Percentiles rank a stretch among this genome's conserved stretches.
phyloP scores from a whole-genome alignment of 2,888 invertebrate species.

The Agriopis leucophaearia region DNA sequence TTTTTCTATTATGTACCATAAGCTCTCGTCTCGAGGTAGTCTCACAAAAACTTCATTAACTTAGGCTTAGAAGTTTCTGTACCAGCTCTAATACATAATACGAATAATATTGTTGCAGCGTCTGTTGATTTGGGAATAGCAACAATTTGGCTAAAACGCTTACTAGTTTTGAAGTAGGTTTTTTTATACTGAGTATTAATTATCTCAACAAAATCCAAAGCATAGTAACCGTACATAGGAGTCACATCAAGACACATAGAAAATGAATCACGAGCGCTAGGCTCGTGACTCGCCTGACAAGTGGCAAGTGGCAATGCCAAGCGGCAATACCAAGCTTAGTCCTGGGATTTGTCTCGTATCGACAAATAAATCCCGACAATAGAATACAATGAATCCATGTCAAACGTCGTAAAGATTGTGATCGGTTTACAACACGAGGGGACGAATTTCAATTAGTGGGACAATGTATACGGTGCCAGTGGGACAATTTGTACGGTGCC shows the following conservation, averaged over 20 bases:
- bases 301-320: conserved; percentile 45
- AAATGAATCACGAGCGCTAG: conserved; percentile 55
- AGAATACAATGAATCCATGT: conserved; percentile 38
- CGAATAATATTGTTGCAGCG: no score
- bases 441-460: conserved; percentile 36
- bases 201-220: conserved; percentile 1
- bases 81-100: no score
- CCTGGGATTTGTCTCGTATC: conserved; percentile 44
- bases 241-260: conserved; percentile 34
- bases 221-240: conserved; percentile 17
- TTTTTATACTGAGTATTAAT: neutral
- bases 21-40: no score
- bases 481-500: conserved; percentile 17
- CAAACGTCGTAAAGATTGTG: conserved; percentile 35
- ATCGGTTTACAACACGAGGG: conserved; percentile 30
- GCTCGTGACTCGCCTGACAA: conserved; percentile 61
- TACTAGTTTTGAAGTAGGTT: no score
- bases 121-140: no score
- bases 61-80: no score
- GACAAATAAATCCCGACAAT: conserved; percentile 46
- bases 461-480: conserved; percentile 17
- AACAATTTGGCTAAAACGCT: no score
- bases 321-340: conserved; percentile 13
- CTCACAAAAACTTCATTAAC: no score
- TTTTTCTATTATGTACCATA: no score